phyloP scores from a whole-genome alignment of 2,888 invertebrate species.

The Nineta flava region DNA sequence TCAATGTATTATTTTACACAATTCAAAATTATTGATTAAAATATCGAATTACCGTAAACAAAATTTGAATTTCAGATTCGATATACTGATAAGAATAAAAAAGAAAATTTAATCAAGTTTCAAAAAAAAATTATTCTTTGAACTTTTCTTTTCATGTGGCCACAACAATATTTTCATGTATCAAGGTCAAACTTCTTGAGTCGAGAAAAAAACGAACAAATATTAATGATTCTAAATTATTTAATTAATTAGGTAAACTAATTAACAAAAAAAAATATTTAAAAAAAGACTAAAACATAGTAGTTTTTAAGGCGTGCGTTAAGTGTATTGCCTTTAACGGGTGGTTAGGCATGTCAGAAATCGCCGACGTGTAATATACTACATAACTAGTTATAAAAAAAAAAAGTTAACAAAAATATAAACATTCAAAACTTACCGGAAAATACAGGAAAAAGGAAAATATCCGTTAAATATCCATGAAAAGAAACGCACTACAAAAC shows the following conservation, averaged over 20 bases:
- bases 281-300: not conserved
- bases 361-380: slow-evolving; percentile 16
- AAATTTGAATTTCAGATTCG: too few species aligned
- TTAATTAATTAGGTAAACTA: not conserved
- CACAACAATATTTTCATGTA: too few species aligned
- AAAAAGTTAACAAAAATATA: not conserved
- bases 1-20: too few species aligned
- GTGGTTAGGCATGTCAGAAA: slow-evolving; percentile 16
- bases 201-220: too few species aligned
- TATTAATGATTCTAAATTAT: too few species aligned
- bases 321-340: slow-evolving; percentile 17
- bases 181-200: too few species aligned
- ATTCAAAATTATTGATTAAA: too few species aligned
- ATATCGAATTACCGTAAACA: too few species aligned
- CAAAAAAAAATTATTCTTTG: too few species aligned
- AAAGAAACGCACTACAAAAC: not conserved
- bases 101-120: too few species aligned
- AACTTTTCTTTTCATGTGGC: too few species aligned
- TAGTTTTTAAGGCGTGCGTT: not conserved
- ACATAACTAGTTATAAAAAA: not conserved
- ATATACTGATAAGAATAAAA: too few species aligned
- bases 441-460: not conserved
- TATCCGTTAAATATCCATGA: slow-evolving; percentile 2
- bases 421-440: not conserved
- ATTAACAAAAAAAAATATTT: not conserved